A percentile compares a stretch with the other conserved stretches of the same genome.
phyloP scores from a whole-genome alignment of 1,140 invertebrate species.

The Chelonus insularis region DNA sequence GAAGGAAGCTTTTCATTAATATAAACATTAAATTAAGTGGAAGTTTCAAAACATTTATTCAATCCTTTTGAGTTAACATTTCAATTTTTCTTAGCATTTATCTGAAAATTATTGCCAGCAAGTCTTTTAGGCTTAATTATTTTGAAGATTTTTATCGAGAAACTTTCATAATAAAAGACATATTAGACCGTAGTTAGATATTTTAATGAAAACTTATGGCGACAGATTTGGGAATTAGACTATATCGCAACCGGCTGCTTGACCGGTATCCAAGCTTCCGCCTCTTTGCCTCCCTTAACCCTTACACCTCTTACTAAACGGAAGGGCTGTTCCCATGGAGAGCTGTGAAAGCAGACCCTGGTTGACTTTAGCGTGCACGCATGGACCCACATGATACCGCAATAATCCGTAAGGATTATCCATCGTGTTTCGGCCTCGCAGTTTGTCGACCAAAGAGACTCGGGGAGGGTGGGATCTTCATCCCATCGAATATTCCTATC shows the following conservation, averaged over 20 bases:
- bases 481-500: constrained; percentile 34
- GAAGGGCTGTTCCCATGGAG: constrained; percentile 33
- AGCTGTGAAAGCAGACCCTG: constrained; percentile 4
- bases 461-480: constrained; percentile 17
- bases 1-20: too few species aligned
- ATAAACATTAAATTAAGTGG: too few species aligned
- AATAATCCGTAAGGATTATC: constrained; percentile 61
- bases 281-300: constrained; percentile 5
- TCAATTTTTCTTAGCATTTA: too few species aligned
- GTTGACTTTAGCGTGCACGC: constrained; percentile 24
- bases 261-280: constrained; percentile 13
- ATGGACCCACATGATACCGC: constrained; percentile 39
- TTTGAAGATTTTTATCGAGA: too few species aligned
- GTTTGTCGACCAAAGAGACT: constrained; percentile 28
- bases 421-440: constrained; percentile 35
- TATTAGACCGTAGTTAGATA: constrained; percentile 55
- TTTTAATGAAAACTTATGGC: constrained; percentile 62
- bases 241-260: constrained; percentile 45
- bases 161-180: constrained; percentile 40
- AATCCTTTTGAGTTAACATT: too few species aligned
- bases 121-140: too few species aligned
- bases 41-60: too few species aligned
- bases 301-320: not conserved
- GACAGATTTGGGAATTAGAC: constrained; percentile 63
- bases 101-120: too few species aligned